Base-by-base conservation (phyloP, 1,140 invertebrate species). In the Epicauta chinensis region DNA sequence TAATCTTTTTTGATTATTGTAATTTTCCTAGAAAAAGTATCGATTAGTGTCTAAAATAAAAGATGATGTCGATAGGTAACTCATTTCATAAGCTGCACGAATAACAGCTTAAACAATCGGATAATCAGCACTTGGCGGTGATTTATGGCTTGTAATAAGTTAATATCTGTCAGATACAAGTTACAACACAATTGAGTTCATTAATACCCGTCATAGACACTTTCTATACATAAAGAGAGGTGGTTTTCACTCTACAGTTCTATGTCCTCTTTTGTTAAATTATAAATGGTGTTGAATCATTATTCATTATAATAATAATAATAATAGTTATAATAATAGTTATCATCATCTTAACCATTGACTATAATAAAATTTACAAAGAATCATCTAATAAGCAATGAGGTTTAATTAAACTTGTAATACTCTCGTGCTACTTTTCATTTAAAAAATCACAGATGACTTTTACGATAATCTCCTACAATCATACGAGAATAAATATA, bases 121-220 rank as follows among this genome's bases (percentile, higher is more conserved):
- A 58, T 60, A 60, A 60, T 60, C 53, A 61, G 55, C 56, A 61
- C 58, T 56, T 52, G 40, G 41, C 45, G 31, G 45, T 55, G 59
- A 61, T 61, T 61, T 61, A 61, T 52, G 56, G 49, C 49, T 39
- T 45, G 55, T 58, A 55, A 61, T 58, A 61, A 61, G 59, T 61
- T 61, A 61, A 61, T 58, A 61, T 58, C 59, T 58, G 59, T 61
- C 59, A 51, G 53, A 55, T 53, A 53, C 50, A 52, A 51, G 53
- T 55, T 58, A 58, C 55, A 57, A 49, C 52, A 60, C 59, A 60
- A 60, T 60, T 52, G 55, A 44, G 49, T 39, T 60, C 59, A 60
- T 60, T 60, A 60, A 60, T 60, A 53, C 48, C 37, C 55, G 59
- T 60, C 59, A 60, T 34, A 49, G 44, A 40, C 39, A 57, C 55